Evolutionary conservation across 2,888 invertebrate genomes (phyloP).

Genomic region (Teinopalpus imperialis): DNA sequence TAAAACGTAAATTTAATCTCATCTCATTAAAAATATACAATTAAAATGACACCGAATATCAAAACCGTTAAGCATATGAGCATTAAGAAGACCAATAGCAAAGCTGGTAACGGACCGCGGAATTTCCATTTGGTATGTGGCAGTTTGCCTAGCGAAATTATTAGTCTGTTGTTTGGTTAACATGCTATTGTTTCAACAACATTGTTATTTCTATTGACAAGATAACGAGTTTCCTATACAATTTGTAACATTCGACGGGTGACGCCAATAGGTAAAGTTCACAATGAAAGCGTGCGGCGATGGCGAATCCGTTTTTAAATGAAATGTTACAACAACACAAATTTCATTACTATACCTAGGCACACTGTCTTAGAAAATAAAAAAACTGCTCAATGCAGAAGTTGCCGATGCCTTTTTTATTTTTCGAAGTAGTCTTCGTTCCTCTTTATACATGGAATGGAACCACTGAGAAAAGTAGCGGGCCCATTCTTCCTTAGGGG

Average conservation of each 20-base stretch:
- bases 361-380: too few species aligned
- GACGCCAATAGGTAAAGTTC: constrained; percentile 21
- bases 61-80: too few species aligned
- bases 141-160: constrained; percentile 59
- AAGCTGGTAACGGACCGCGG: constrained; percentile 47
- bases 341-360: not conserved
- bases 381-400: too few species aligned
- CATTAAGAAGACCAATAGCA: constrained; percentile 57
- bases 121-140: constrained; percentile 63
- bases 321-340: constrained; percentile 1
- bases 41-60: too few species aligned
- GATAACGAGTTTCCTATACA: constrained; percentile 47
- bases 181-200: constrained; percentile 49
- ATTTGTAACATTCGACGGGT: constrained; percentile 30
- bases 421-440: too few species aligned
- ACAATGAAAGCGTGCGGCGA: constrained; percentile 21
- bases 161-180: constrained; percentile 63
- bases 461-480: too few species aligned
- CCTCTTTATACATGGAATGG: too few species aligned
- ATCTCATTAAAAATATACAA: too few species aligned
- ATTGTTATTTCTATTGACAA: constrained; percentile 47
- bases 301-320: constrained; percentile 10
- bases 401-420: too few species aligned
- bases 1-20: too few species aligned
- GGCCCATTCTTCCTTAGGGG: too few species aligned